phyloP scores from a whole-genome alignment of 2,888 invertebrate genomes.

The Sminthurinus aureus region DNA sequence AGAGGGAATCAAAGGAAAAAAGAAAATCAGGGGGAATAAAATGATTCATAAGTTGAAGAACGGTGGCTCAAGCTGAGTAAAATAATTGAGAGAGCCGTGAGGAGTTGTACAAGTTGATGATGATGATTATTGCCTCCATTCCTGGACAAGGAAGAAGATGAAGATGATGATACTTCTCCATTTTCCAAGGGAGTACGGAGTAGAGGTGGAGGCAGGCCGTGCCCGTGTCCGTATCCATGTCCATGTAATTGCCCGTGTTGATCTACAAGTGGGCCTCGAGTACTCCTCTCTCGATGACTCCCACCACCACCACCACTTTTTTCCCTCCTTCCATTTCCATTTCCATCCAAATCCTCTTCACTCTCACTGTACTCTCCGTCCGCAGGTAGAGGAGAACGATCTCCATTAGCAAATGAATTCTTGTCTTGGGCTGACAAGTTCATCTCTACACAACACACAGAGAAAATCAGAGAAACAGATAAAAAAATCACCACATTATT shows the following conservation, averaged over 20 bases:
- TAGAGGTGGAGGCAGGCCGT: slow-evolving; percentile 3
- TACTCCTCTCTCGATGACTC: slow-evolving; percentile 37
- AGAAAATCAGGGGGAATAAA: neutral
- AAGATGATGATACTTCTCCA: neutral
- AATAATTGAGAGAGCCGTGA: too few species aligned
- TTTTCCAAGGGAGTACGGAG: neutral
- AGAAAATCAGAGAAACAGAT: too few species aligned
- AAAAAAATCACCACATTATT: too few species aligned
- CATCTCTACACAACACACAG: slow-evolving; percentile 46
- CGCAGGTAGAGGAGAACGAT: slow-evolving; percentile 45
- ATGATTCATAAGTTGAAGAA: neutral
- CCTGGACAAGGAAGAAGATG: neutral
- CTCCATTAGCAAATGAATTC: slow-evolving; percentile 31
- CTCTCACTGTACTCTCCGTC: slow-evolving; percentile 40
- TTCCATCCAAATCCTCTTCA: slow-evolving; percentile 22
- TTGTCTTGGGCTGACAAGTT: slow-evolving; percentile 44
- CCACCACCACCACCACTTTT: neutral
- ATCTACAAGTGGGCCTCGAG: slow-evolving; percentile 50
- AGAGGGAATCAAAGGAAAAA: neutral
- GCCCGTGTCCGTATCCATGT: neutral
- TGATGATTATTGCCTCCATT: neutral
- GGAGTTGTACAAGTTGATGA: neutral
- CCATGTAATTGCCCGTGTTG: slow-evolving; percentile 21
- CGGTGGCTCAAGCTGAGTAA: neutral
- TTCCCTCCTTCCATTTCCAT: neutral